These are phyloP conservation scores for Hybos culiciformis DNA, from an alignment of 2,888 invertebrate species.

Conservation along the genomic window DNA sequence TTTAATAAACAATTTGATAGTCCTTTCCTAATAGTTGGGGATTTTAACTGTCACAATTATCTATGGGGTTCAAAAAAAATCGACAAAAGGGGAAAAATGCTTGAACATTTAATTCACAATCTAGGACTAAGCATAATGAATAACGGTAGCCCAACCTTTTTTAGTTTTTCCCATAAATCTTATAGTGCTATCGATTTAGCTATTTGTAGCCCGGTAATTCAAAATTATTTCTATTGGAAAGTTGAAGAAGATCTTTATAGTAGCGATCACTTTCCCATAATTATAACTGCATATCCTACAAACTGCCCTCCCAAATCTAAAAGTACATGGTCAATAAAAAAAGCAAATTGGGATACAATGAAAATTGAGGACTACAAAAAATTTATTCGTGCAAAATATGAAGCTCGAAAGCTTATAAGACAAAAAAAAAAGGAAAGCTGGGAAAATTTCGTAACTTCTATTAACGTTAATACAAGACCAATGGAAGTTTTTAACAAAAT, in stretches of 20 bases:
- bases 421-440: neutral
- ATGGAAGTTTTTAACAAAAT: neutral
- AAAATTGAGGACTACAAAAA: neutral
- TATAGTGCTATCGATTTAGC: conserved; percentile 1
- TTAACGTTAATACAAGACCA: neutral
- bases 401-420: conserved; percentile 3
- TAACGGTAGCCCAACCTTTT: conserved; percentile 1
- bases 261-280: conserved; percentile 7
- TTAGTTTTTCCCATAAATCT: neutral
- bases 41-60: conserved; percentile 8
- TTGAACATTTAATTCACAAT: neutral
- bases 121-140: conserved; percentile 5
- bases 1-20: conserved; percentile 5
- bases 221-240: conserved; percentile 3
- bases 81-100: too few species aligned
- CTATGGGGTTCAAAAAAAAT: too few species aligned
- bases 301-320: neutral
- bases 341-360: neutral
- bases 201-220: neutral
- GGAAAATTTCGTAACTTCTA: neutral
- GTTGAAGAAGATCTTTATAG: conserved; percentile 2
- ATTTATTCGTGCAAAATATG: conserved; percentile 1
- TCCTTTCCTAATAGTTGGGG: conserved; percentile 6
- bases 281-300: neutral
- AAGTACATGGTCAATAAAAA: neutral